Percentiles rank a stretch among this genome's conserved stretches.
Evolutionary conservation across 2,113 vertebrate genomes (phyloP).

Genomic region (Genyomyrus donnyi): DNA sequence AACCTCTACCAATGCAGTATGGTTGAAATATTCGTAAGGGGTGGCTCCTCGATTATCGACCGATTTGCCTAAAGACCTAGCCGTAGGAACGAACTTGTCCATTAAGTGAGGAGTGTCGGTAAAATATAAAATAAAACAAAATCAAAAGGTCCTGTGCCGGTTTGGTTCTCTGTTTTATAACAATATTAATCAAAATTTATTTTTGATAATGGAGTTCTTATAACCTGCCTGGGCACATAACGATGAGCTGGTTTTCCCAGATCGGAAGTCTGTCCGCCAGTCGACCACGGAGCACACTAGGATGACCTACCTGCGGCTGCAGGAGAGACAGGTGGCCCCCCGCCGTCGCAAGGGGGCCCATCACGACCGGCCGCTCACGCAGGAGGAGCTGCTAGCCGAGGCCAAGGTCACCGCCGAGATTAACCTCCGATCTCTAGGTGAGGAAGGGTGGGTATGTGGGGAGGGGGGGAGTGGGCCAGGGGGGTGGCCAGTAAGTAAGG

Average conservation of each 20-base stretch:
- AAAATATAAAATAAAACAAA: neutral
- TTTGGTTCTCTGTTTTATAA: neutral
- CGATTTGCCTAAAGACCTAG: no score
- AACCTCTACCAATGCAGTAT: neutral
- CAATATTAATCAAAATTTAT: neutral
- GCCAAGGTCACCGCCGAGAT: conserved; percentile 87
- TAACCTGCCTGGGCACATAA: neutral
- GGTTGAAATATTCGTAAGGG: neutral
- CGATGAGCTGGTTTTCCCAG: conserved; percentile 39
- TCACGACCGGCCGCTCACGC: conserved; percentile 76
- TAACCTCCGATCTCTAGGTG: conserved; percentile 86
- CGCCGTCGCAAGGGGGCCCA: conserved; percentile 75
- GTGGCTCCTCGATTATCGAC: no score
- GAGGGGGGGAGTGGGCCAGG: neutral
- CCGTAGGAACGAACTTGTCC: no score
- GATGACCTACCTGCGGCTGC: conserved; percentile 84
- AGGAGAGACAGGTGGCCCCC: conserved; percentile 86
- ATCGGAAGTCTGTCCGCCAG: conserved; percentile 85
- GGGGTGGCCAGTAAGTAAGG: neutral
- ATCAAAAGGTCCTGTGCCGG: neutral
- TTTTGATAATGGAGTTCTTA: neutral
- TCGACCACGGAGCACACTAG: conserved; percentile 90
- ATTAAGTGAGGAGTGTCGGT: neutral
- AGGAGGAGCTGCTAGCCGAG: conserved; percentile 88
- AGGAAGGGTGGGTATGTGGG: conserved; percentile 21